Evolutionary conservation across 2,797 vertebrate species (phyloP).

Genomic region (Nyctibius grandis): DNA sequence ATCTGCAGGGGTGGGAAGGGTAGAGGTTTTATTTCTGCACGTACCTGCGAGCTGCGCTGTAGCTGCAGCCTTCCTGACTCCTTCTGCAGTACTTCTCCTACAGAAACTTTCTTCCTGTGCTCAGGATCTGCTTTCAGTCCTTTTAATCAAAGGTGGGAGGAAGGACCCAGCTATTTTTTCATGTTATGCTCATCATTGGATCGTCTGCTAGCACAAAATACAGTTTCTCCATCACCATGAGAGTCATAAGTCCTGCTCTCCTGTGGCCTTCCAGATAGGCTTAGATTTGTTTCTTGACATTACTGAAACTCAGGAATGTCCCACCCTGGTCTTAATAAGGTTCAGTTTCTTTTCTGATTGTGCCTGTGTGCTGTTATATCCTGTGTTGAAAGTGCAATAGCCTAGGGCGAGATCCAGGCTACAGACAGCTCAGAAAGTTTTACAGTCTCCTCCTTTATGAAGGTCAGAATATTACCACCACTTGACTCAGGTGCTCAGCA

Average conservation of each 20-base stretch:
- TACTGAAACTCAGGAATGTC: neutral
- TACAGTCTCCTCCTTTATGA: neutral
- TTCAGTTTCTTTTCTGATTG: neutral
- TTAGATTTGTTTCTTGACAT: neutral
- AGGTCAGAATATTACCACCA: neutral
- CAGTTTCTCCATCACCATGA: neutral
- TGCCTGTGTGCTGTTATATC: neutral
- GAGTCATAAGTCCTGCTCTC: neutral
- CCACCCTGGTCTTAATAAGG: neutral
- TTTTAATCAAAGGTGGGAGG: neutral
- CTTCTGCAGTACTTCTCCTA: neutral
- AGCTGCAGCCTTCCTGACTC: neutral
- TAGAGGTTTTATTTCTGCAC: neutral
- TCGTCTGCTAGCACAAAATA: neutral
- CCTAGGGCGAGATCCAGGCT: neutral
- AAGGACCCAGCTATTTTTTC: neutral
- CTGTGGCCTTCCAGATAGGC: neutral
- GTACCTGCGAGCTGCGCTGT: neutral
- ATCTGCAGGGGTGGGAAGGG: conserved; percentile 74
- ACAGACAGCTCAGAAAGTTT: neutral
- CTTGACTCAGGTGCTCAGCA: neutral
- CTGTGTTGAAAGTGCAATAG: neutral
- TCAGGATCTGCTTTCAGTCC: neutral
- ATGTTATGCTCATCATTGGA: neutral
- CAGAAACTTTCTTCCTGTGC: neutral